Evolutionary conservation across 2,888 invertebrate species (phyloP), one percentile per base, ranked within the genome.

Genomic region (Isoperla grammatica): DNA sequence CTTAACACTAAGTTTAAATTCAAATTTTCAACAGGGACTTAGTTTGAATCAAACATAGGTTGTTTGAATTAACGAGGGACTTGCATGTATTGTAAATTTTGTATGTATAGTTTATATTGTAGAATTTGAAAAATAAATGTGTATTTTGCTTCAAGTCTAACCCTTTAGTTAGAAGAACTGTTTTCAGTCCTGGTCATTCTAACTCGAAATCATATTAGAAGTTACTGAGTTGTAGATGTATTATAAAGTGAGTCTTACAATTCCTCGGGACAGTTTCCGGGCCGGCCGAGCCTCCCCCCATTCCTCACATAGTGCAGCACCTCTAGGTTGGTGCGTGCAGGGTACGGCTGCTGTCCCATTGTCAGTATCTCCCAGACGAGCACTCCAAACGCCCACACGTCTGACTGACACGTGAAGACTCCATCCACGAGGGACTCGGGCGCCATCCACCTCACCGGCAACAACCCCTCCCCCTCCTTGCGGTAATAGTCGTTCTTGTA

Each of bases 401-500:
- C 98, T 0, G 95, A 94, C 72, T 97, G 96, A 54, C 91, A 90
- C 0, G 96, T 95, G 73, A 97, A 99, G 1, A 97, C 89, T 0
- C 97, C 96, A 72, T 97, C 96, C 1, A 94, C 87, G 11, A 98
- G 77, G 20, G 95, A 94, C 75, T 99, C 99, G 1, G 97, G 97
- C 0, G 96, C 88, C 96, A 99, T 97, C 98, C 98, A 98, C 71
- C 96, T 81, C 1, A 98, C 95, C 1, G 97, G 98, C 55, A 98
- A 74, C 48, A 96, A 76, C 1, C 95, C 90, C 77, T 81, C 81
- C 1, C 79, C 80, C 65, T 79, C 78, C 67, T 97, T 96, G 64
- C 96, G 82, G 71, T 98, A 99, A 71, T 98, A 99, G 73, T 98
- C 97, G 70, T 92, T 95, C 73, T 94, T 93, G 75, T 97, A 97